Evolutionary conservation across 1,140 invertebrate species (phyloP).

Genomic region (Trachymyrmex cornetzi): DNA sequence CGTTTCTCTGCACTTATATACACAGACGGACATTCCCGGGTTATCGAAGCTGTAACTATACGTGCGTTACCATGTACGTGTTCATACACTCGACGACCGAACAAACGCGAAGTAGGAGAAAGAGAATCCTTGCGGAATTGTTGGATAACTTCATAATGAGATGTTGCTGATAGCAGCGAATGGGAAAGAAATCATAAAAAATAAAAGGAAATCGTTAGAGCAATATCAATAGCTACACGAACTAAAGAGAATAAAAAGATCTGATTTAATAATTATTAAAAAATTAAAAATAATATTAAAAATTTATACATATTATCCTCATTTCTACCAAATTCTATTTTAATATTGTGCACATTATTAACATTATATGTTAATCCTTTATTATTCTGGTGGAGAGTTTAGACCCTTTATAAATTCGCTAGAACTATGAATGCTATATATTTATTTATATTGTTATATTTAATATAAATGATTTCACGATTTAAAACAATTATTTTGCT

Average conservation of each 20-base stretch:
- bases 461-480: too few relatives aligned
- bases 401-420: too few relatives aligned
- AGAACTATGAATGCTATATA: too few relatives aligned
- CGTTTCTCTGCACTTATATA: constrained; percentile 33
- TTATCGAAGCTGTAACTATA: constrained; percentile 16
- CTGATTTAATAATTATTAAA: background rate
- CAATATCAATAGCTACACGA: background rate
- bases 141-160: background rate
- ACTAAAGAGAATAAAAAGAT: background rate
- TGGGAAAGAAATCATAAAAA: background rate
- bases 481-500: too few relatives aligned
- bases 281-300: background rate
- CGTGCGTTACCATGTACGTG: background rate
- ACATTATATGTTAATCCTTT: background rate
- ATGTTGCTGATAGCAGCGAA: background rate
- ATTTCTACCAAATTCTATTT: background rate
- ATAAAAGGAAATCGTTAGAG: background rate
- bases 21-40: constrained; percentile 8
- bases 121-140: background rate
- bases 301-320: background rate
- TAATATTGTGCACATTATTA: background rate
- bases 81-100: background rate
- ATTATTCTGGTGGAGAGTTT: too few relatives aligned
- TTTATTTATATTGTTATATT: too few relatives aligned
- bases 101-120: background rate